A percentile compares a stretch with the other conserved stretches of the same genome.
phyloP scores from a whole-genome alignment of 1,140 invertebrate genomes.

The Lepeophtheirus salmonis region DNA sequence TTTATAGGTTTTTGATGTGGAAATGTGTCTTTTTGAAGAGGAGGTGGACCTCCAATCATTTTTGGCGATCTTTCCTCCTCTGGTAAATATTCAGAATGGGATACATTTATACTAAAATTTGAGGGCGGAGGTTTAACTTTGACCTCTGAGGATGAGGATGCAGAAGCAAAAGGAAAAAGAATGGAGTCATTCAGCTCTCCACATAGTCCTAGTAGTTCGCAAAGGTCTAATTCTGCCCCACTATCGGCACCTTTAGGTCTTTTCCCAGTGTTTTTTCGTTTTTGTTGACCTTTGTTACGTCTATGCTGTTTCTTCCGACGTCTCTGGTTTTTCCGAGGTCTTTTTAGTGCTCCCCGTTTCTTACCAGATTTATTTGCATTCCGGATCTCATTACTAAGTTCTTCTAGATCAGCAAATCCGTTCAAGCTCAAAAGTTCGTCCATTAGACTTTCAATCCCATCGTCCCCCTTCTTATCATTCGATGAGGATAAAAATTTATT shows the following conservation, averaged over 20 bases:
- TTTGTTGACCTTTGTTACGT: too few relatives aligned
- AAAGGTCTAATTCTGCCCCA: neutral
- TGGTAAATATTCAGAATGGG: neutral
- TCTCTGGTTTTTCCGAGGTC: neutral
- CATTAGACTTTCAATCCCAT: neutral
- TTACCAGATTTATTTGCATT: neutral
- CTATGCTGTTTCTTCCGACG: too few relatives aligned
- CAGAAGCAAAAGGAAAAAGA: neutral
- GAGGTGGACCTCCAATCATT: too few relatives aligned
- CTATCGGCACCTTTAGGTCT: neutral
- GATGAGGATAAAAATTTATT: neutral
- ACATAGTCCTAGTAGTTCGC: neutral
- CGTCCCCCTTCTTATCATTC: neutral
- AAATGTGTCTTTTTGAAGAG: neutral
- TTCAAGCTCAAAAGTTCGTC: neutral
- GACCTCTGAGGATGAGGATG: neutral
- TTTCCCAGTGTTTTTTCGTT: neutral
- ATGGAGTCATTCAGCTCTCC: neutral
- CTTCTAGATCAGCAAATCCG: neutral
- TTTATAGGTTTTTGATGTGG: neutral
- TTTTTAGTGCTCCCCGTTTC: neutral
- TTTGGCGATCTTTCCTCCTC: neutral
- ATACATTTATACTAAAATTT: neutral
- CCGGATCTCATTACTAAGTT: neutral
- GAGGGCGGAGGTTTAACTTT: neutral